These are phyloP conservation scores for Drosophila aff. DNA, from an alignment of 1,140 invertebrate genomes.

Conservation along the genomic window DNA sequence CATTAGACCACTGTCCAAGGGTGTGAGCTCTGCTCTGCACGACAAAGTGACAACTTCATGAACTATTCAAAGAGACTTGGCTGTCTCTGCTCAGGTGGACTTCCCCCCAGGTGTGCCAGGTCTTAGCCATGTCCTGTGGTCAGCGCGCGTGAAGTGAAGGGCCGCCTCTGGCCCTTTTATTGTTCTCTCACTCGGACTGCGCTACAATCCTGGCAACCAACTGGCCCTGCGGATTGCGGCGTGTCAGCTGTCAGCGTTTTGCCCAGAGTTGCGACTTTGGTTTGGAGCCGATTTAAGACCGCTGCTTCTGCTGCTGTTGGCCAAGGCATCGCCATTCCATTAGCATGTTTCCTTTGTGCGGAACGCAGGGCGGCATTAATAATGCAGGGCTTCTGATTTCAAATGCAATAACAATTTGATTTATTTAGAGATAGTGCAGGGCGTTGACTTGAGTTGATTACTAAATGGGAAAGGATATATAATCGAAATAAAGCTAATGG, in stretches of 20 bases:
- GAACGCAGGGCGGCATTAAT: constrained; percentile 56
- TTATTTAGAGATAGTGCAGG: constrained; percentile 61
- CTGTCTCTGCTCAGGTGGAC: constrained; percentile 4
- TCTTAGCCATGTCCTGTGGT: constrained; percentile 59
- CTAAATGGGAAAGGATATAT: background rate
- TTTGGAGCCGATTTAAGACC: constrained; percentile 40
- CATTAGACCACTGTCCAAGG: constrained; percentile 37
- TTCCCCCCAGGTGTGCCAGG: constrained; percentile 26
- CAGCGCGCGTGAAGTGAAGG: constrained; percentile 52
- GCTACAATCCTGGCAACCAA: background rate
- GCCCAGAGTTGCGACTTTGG: constrained; percentile 62
- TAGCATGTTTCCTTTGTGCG: constrained; percentile 28
- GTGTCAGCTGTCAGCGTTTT: constrained; percentile 76
- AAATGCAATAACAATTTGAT: constrained; percentile 74
- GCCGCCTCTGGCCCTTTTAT: constrained; percentile 30
- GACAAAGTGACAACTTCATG: constrained; percentile 79
- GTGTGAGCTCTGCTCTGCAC: background rate
- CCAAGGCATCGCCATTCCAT: constrained; percentile 38
- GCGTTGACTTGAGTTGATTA: constrained; percentile 36
- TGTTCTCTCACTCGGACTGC: constrained; percentile 7
- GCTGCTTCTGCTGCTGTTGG: constrained; percentile 11
- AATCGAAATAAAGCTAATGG: background rate
- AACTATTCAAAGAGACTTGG: constrained; percentile 68
- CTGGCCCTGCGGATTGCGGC: constrained; percentile 54
- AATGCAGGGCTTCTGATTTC: constrained; percentile 58